phyloP scores from a whole-genome alignment of 2,113 vertebrate species.

The Antechinus stuartii region DNA sequence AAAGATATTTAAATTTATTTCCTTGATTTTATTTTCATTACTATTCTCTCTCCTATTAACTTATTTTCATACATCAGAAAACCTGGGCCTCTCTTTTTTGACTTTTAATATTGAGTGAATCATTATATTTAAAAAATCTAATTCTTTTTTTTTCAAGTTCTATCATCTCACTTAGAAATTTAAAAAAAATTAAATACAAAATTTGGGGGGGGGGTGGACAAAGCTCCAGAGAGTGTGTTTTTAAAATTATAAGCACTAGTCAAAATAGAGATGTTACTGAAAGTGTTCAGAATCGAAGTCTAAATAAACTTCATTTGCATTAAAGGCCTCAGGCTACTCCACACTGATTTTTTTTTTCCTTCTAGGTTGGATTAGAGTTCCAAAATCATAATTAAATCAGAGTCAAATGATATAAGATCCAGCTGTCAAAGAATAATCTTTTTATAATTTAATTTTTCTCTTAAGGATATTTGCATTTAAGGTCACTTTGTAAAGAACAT shows the following conservation, averaged over 20 bases:
- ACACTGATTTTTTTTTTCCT: conserved; percentile 43
- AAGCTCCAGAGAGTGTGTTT: conserved; percentile 15
- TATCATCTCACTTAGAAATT: neutral
- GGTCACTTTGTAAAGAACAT: conserved; percentile 24
- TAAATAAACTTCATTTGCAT: conserved; percentile 35
- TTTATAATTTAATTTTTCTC: conserved; percentile 51
- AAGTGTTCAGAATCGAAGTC: conserved; percentile 43
- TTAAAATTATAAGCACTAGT: conserved; percentile 30
- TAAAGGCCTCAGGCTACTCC: conserved; percentile 41
- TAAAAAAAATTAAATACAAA: neutral
- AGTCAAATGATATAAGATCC: conserved; percentile 6
- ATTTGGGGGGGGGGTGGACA: neutral
- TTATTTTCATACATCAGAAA: neutral
- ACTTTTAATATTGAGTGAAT: neutral
- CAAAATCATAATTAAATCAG: conserved; percentile 37
- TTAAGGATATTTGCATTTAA: neutral
- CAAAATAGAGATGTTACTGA: neutral
- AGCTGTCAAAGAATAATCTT: neutral
- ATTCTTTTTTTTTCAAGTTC: conserved; percentile 43
- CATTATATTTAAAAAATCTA: neutral
- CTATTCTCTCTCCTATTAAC: conserved; percentile 1
- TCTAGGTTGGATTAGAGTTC: conserved; percentile 43
- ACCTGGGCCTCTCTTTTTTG: neutral
- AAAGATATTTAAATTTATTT: conserved; percentile 45
- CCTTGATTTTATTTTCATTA: conserved; percentile 35